Evolutionary conservation across 2,888 invertebrate species (phyloP).

Genomic region (Pandemis corylana): DNA sequence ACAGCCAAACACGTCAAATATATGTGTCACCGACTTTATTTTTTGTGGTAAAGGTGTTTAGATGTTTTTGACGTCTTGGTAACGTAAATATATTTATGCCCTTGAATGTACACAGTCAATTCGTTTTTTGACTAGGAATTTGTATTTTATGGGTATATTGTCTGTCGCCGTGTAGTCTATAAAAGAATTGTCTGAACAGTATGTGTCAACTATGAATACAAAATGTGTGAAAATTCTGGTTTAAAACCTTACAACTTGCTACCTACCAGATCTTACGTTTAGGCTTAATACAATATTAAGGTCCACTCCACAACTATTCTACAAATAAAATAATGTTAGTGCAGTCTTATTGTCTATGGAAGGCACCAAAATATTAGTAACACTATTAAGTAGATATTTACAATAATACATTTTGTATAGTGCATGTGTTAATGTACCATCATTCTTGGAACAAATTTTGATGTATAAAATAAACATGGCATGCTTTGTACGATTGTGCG

Average conservation of each 20-base stretch:
- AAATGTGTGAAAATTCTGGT: background rate
- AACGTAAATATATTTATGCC: too few species aligned
- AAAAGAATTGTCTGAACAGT: background rate
- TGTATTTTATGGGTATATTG: too few species aligned
- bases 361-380: constrained; percentile 60
- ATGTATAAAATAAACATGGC: constrained; percentile 32
- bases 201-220: background rate
- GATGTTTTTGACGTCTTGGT: too few species aligned
- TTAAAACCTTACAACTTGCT: constrained; percentile 7
- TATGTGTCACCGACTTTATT: too few species aligned
- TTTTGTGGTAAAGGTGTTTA: too few species aligned
- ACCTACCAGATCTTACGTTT: constrained; percentile 37
- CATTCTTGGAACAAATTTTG: constrained; percentile 47
- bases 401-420: constrained; percentile 48
- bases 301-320: constrained; percentile 35
- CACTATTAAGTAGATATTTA: constrained; percentile 44
- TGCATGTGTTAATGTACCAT: constrained; percentile 14
- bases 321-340: constrained; percentile 48
- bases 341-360: constrained; percentile 66
- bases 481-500: constrained; percentile 36
- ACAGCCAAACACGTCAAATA: too few species aligned
- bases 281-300: constrained; percentile 20
- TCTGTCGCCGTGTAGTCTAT: background rate
- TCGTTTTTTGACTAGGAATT: too few species aligned
- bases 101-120: too few species aligned